A percentile compares a stretch with the other conserved stretches of the same genome.
phyloP scores from a whole-genome alignment of 1,140 invertebrate genomes.

The Harlomillsia oculata region DNA sequence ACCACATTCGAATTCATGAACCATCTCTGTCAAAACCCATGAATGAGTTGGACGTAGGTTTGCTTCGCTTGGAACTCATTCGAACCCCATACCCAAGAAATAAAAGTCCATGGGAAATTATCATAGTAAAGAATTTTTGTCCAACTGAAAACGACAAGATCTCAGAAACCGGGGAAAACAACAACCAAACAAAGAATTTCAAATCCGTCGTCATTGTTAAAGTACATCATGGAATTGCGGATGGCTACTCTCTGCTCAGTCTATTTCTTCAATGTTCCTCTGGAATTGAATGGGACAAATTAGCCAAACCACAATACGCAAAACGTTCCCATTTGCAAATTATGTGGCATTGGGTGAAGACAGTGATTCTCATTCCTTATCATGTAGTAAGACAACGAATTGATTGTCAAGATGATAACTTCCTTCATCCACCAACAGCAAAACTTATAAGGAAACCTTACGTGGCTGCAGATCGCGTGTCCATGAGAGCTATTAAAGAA shows the following conservation, averaged over 20 bases:
- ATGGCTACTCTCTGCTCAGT: constrained; percentile 28
- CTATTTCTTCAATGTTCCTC: constrained; percentile 23
- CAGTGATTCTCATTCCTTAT: constrained; percentile 25
- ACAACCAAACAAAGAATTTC: too few relatives aligned
- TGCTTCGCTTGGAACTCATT: constrained; percentile 20
- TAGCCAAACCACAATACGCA: constrained; percentile 18
- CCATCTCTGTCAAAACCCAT: not conserved
- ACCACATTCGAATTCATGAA: constrained; percentile 23
- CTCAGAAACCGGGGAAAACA: not conserved
- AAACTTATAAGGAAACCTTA: constrained; percentile 13
- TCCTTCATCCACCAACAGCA: constrained; percentile 13
- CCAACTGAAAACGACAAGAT: not conserved
- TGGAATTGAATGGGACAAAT: constrained; percentile 10
- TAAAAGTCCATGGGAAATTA: constrained; percentile 28
- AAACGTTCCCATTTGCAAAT: constrained; percentile 3
- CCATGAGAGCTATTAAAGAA: constrained; percentile 22
- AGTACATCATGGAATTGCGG: constrained; percentile 29
- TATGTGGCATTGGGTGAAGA: not conserved
- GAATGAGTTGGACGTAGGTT: not conserved
- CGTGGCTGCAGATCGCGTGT: constrained; percentile 16
- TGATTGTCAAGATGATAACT: constrained; percentile 18
- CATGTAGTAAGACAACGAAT: constrained; percentile 17
- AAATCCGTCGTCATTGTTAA: constrained; percentile 29
- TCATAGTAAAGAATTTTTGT: constrained; percentile 21
- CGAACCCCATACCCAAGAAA: constrained; percentile 13